Conservation (phyloP, 1,140 invertebrate genomes). For the Ylistrum balloti region DNA sequence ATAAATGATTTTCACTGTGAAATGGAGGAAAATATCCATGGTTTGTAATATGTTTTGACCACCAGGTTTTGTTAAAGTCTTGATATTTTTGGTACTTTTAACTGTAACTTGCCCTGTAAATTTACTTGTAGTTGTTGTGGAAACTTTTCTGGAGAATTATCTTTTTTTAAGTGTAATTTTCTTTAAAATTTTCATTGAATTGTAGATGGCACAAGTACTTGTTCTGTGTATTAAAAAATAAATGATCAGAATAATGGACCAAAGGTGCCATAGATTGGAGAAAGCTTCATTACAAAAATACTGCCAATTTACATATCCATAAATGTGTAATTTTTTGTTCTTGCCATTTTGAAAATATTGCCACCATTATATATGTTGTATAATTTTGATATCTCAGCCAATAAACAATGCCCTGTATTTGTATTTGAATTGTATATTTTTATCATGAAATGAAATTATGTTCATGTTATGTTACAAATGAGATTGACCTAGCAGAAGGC, state of each 20-base stretch:
- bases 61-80: not conserved
- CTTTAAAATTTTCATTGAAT: too few species aligned
- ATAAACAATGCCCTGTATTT: not conserved
- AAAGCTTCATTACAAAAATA: not conserved
- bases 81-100: not conserved
- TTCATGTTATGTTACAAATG: not conserved
- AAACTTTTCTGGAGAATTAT: not conserved
- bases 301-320: not conserved
- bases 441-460: not conserved
- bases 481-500: not conserved
- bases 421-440: not conserved
- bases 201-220: not conserved
- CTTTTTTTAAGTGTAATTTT: not conserved
- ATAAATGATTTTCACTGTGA: too few species aligned
- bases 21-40: too few species aligned
- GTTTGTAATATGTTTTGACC: too few species aligned
- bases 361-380: conserved; percentile 8
- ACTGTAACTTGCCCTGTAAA: not conserved
- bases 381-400: not conserved
- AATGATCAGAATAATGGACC: not conserved
- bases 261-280: not conserved
- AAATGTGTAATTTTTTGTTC: not conserved
- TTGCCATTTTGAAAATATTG: not conserved
- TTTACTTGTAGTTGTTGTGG: too few species aligned
- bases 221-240: not conserved